phyloP scores from a whole-genome alignment of 2,797 vertebrate species.

The Naso thynnoides region DNA sequence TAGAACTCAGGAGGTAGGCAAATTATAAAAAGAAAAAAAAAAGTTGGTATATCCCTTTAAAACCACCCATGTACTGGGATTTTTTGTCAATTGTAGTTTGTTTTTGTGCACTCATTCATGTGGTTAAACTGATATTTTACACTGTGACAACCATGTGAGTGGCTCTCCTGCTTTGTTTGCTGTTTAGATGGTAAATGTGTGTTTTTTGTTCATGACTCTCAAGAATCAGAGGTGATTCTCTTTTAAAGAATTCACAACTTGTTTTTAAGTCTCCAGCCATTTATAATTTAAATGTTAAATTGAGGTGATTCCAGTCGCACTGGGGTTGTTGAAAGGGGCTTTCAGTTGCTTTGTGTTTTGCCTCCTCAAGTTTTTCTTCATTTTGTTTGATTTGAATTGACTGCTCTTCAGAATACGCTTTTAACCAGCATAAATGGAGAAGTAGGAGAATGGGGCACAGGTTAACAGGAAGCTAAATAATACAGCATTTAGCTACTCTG shows the following conservation, averaged over 20 bases:
- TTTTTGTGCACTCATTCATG: background rate
- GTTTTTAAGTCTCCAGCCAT: background rate
- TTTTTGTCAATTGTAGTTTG: background rate
- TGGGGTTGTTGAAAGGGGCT: background rate
- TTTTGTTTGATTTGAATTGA: background rate
- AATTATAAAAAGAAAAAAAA: no score
- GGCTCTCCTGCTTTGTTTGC: background rate
- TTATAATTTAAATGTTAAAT: background rate
- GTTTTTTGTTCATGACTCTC: no score
- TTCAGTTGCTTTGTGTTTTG: background rate
- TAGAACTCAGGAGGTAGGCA: no score
- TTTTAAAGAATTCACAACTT: background rate
- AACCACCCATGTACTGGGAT: background rate
- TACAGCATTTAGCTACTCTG: background rate
- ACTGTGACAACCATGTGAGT: background rate
- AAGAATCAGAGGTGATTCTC: background rate
- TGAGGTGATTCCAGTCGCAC: constrained; percentile 3
- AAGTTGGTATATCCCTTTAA: no score
- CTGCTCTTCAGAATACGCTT: background rate
- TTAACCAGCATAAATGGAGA: background rate
- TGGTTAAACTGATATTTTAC: background rate
- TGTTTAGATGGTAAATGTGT: background rate
- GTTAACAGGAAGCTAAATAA: background rate
- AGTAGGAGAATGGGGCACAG: background rate
- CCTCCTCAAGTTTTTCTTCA: background rate